Conservation (phyloP, 1,140 invertebrate species). For the Prorops nasuta region DNA sequence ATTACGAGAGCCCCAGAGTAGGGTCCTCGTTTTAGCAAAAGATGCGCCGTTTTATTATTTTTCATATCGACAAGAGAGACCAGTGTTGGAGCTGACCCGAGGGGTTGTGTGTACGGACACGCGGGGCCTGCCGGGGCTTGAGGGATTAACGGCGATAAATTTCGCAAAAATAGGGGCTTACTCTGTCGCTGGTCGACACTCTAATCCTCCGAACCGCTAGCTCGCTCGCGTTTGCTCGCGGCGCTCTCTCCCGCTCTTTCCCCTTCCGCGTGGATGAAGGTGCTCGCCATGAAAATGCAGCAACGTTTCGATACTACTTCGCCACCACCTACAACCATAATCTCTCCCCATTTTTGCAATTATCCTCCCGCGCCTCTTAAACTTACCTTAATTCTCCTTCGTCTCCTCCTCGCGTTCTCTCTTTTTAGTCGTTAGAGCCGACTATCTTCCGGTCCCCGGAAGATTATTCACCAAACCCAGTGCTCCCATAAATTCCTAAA, state of each 20-base stretch:
- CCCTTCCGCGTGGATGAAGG: conserved; percentile 12
- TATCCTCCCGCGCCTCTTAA: conserved; percentile 34
- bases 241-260: too few relatives aligned
- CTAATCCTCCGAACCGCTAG: conserved; percentile 54
- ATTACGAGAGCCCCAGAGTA: conserved; percentile 37
- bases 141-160: conserved; percentile 59
- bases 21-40: too few relatives aligned
- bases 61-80: conserved; percentile 41
- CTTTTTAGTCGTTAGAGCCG: conserved; percentile 13
- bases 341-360: conserved; percentile 45
- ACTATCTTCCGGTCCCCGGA: too few relatives aligned
- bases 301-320: conserved; percentile 21
- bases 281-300: conserved; percentile 13
- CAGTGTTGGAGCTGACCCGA: conserved; percentile 15
- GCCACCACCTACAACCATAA: conserved; percentile 3
- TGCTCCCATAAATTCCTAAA: too few relatives aligned
- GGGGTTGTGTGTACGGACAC: conserved; percentile 10
- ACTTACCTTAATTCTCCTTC: conserved; percentile 5
- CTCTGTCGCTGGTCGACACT: conserved; percentile 54
- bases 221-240: conserved; percentile 16
- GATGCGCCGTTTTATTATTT: conserved; percentile 43
- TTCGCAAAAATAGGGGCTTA: conserved; percentile 58
- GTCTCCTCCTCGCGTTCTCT: background rate
- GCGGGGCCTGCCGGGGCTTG: conserved; percentile 27
- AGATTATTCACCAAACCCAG: too few relatives aligned